Conservation (phyloP, 2,113 vertebrate species). For the Acrocephalus kingi region DNA sequence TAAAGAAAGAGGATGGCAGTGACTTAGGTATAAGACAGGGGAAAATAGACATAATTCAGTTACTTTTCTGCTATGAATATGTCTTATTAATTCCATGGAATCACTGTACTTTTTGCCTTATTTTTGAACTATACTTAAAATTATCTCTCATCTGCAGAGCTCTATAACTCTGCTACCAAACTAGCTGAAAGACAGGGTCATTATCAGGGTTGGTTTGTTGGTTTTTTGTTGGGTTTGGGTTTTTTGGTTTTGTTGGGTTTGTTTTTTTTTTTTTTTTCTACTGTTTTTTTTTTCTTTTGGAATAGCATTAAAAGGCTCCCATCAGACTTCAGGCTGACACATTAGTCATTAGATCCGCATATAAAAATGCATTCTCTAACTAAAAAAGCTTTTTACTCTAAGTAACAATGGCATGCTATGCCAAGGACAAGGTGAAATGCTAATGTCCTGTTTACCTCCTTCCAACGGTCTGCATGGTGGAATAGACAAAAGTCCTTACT, state of each 20-base stretch:
- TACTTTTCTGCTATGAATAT: not conserved
- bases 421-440: conserved; percentile 48
- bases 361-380: not conserved
- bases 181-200: not conserved
- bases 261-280: not conserved
- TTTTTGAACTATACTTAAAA: not conserved
- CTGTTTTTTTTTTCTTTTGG: not conserved
- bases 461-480: not conserved
- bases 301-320: not conserved
- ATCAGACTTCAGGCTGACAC: not conserved
- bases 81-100: not conserved
- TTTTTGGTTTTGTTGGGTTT: not conserved
- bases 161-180: not conserved
- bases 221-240: not conserved
- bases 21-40: not conserved
- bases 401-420: not conserved
- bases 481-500: not conserved
- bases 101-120: not conserved
- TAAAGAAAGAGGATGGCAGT: not conserved
- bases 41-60: not conserved
- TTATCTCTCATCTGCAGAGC: not conserved
- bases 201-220: not conserved
- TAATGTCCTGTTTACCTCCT: conserved; percentile 6
- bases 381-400: conserved; percentile 14
- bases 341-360: not conserved